Conservation (phyloP, 2,113 vertebrate genomes). For the Nibea coibor region DNA sequence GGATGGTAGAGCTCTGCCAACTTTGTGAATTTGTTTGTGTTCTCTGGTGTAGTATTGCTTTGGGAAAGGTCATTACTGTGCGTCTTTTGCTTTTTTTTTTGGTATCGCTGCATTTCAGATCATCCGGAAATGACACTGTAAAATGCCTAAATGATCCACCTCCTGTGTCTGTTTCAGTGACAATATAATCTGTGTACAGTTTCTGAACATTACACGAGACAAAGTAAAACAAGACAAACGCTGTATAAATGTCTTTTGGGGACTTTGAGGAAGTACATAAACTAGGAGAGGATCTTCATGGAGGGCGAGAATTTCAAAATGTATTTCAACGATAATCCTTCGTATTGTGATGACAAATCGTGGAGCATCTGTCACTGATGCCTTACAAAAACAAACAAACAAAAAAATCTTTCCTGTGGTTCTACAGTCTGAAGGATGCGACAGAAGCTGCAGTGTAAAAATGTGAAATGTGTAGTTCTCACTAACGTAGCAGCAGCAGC, state of each 20-base stretch:
- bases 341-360: conserved; percentile 63
- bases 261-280: not conserved
- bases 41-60: conserved; percentile 34
- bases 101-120: conserved; percentile 35
- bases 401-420: conserved; percentile 21
- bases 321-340: conserved; percentile 44
- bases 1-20: conserved; percentile 35
- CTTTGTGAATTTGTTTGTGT: conserved; percentile 23
- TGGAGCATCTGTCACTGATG: conserved; percentile 28
- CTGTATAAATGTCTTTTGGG: conserved; percentile 33
- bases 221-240: not conserved
- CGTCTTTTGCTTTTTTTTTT: not conserved
- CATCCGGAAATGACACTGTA: conserved; percentile 16
- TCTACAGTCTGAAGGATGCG: conserved; percentile 19
- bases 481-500: conserved; percentile 19
- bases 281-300: not conserved
- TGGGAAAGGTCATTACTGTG: conserved; percentile 29
- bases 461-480: conserved; percentile 4
- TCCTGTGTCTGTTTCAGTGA: conserved; percentile 17
- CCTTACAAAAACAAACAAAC: conserved; percentile 17
- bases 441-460: conserved; percentile 19
- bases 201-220: not conserved
- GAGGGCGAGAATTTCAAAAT: conserved; percentile 8
- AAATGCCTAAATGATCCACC: conserved; percentile 14
- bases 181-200: conserved; percentile 30